Base-by-base conservation (phyloP, 2,113 vertebrate genomes). In the Ardeotis arabs region DNA sequence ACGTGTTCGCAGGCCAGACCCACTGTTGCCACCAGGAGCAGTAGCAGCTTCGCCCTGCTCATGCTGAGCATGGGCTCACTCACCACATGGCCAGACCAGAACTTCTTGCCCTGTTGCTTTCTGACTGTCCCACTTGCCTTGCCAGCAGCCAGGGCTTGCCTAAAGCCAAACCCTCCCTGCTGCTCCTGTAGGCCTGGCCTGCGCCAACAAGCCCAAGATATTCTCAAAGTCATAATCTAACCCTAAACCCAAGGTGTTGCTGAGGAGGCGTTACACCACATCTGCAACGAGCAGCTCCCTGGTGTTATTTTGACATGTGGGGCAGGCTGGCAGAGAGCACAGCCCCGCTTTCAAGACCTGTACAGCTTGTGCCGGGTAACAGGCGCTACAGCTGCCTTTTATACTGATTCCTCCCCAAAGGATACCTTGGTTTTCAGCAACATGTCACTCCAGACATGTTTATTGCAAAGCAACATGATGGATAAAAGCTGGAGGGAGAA, bases 401-500 rank as follows among this genome's bases (percentile, higher is more conserved):
- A 33, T 27, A 69, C 49, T 18, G 3, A 44, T 56, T 64, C 62
- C 53, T 86, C 17, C 29, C 15, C 22, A 52, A 91, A 60, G 22
- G 12, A 59, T 47, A 50, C 52, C 84, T 90, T 55, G 7, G 16
- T 56, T 94, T 88, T 89, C 84, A 80, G 68, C 45, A 89, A 56
- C 9, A 44, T 58, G 73, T 22, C 63, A 80, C 63, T 80, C 33
- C 29, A 76, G 72, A 53, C 19, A 22, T 3, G 5, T 69, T 89
- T 80, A 74, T 41, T 86, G 76, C 67, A 64, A 68, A 94, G 53
- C 35, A 64, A 49, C 0, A 0, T 9, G 35, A 66, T 62, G 49
- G 29, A 74, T 73, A 77, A 92, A 90, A 92, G 63, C 63, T 74
- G 84, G 53, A 90, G 64, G 80, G n/a, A 73, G 67, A 92, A 92